Evolutionary conservation across 64 coral and sea anemone species (phyloP), one percentile per base, ranked within the genome.

Genomic region (Dendronephthya gigantea): DNA sequence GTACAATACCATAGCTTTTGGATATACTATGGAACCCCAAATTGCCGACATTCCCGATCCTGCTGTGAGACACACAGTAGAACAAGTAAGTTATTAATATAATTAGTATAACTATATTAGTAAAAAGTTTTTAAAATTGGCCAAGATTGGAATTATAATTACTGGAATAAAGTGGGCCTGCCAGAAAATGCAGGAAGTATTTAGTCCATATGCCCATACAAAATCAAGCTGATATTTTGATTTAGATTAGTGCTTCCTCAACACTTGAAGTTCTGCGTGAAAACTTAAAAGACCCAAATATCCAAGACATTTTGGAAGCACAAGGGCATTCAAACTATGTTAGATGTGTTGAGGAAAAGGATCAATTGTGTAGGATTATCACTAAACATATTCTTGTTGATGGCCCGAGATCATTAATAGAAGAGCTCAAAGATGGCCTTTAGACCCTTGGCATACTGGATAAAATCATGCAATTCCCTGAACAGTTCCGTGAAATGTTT

Each of bases 401-500:
- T 38, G 76, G 84, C 3, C 41, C 70, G 22, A 45, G 25, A 16
- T 91, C 35, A 5, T 48, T 91, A 4, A 1, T 87, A 1, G 76
- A 91, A 25, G 89, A 90, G 11, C 36, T 90, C 0, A 90, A 86
- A 35, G 22, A 79, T 14, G 89, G 89, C 0, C n/a, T 90, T 0
- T 23, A 85, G 9, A 90, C 84, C 29, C 72, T 90, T 14, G 49
- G 84, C 39, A 69, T 86, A 9, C 49, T 86, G 1, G n/a, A 88
- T 25, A 41, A 37, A 10, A 82, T 82, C 14, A 39, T 9, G 7
- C 25, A 51, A 19, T 35, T 47, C 41, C 88, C 82, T 14, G 82
- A 84, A 83, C 34, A 90, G 35, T 84, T 90, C 28, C n/a, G 82
- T 28, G 88, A 90, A 19, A 35, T 90, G 4, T 90, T 90, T 27